Conservation (phyloP, 2,888 invertebrate species). For the Girardia tigrina region DNA sequence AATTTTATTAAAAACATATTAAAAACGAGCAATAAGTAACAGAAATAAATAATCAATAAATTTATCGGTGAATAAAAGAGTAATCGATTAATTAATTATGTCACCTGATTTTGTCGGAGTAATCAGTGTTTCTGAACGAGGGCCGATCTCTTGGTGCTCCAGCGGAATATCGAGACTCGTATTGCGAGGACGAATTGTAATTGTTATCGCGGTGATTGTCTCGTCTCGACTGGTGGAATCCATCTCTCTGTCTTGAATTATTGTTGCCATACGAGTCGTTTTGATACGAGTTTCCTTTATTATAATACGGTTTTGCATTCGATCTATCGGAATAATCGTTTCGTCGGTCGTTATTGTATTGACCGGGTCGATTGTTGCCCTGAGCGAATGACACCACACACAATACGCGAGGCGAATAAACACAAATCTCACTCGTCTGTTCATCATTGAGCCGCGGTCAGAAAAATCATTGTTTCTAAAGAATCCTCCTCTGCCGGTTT, state of each 20-base stretch:
- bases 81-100: too few species aligned
- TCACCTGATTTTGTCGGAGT: too few species aligned
- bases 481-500: background rate
- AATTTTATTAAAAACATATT: too few species aligned
- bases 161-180: background rate
- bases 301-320: background rate
- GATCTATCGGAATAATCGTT: slow-evolving; percentile 1
- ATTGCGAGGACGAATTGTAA: background rate
- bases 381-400: background rate
- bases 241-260: background rate
- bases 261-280: background rate
- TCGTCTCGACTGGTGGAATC: background rate
- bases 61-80: too few species aligned
- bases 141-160: background rate
- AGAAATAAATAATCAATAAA: too few species aligned
- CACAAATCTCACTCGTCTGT: background rate
- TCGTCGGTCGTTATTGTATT: background rate
- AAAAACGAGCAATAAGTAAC: too few species aligned
- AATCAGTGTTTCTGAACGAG: too few species aligned
- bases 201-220: slow-evolving; percentile 13
- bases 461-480: background rate
- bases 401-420: background rate
- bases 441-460: background rate
- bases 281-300: background rate
- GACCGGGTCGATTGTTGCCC: slow-evolving; percentile 15